Evolutionary conservation across 1,140 invertebrate genomes (phyloP).

Genomic region (Tetragnatha versicolor): DNA sequence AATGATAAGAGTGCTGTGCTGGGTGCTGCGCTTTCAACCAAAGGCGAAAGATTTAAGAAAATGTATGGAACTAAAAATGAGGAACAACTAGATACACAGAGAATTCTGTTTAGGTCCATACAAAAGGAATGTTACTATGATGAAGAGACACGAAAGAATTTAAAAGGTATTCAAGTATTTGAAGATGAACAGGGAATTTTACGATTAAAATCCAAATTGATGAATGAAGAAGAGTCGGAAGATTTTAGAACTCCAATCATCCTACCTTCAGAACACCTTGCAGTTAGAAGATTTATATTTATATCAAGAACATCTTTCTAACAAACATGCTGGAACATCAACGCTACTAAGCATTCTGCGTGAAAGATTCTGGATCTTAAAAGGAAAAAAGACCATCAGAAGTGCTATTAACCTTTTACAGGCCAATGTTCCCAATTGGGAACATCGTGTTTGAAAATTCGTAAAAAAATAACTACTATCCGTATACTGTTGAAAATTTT

Average conservation of each 20-base stretch:
- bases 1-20: background rate
- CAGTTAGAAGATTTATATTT: constrained; percentile 3
- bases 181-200: background rate
- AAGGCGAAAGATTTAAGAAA: background rate
- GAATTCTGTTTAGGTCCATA: background rate
- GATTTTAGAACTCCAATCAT: background rate
- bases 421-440: too few species aligned
- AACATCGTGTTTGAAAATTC: too few species aligned
- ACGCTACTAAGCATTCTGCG: background rate
- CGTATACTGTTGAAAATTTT: too few species aligned
- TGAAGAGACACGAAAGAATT: background rate
- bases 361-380: too few species aligned
- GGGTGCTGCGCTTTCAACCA: background rate
- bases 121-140: constrained; percentile 1
- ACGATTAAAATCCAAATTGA: constrained; percentile 7
- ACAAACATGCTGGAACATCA: constrained; percentile 21
- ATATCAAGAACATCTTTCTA: constrained; percentile 6
- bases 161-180: constrained; percentile 7
- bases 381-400: background rate
- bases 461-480: too few species aligned
- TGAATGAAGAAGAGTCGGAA: background rate
- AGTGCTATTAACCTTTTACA: too few species aligned
- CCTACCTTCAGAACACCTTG: background rate
- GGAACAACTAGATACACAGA: background rate
- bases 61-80: background rate